Conservation (phyloP, 2,888 invertebrate species). For the Pyrrhia umbra region DNA sequence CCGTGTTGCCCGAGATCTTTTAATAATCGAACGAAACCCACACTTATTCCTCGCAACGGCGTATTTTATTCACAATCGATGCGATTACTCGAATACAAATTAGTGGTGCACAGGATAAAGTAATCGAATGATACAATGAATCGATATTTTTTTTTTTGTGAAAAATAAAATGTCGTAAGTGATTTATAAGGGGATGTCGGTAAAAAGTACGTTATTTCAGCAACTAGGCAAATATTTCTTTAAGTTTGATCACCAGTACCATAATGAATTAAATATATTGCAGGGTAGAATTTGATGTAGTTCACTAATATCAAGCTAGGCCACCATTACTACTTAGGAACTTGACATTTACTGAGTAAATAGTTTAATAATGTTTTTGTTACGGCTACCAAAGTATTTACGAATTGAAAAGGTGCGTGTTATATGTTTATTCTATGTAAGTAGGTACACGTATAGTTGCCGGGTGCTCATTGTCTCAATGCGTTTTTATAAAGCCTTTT, state of each 20-base stretch:
- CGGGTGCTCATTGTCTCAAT: slow-evolving; percentile 29
- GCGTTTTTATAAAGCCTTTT: background rate
- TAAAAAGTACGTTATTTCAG: no score
- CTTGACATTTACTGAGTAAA: slow-evolving; percentile 40
- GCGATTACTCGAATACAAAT: slow-evolving; percentile 73
- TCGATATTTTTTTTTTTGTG: slow-evolving; percentile 43
- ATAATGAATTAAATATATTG: no score
- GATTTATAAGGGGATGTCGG: no score
- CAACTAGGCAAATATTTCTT: no score
- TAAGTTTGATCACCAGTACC: no score
- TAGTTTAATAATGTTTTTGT: slow-evolving; percentile 44
- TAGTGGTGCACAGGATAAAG: slow-evolving; percentile 61
- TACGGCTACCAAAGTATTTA: background rate
- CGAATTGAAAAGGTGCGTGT: slow-evolving; percentile 23
- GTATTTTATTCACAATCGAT: slow-evolving; percentile 69
- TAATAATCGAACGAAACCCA: slow-evolving; percentile 66
- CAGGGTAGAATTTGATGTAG: no score
- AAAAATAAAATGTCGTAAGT: no score
- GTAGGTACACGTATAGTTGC: no score
- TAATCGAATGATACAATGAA: slow-evolving; percentile 52
- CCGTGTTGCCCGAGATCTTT: slow-evolving; percentile 53
- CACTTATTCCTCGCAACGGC: slow-evolving; percentile 61
- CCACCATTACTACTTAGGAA: slow-evolving; percentile 41
- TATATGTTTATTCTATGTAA: slow-evolving; percentile 16
- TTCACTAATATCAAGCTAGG: slow-evolving; percentile 11